Base-by-base conservation (phyloP, 2,113 vertebrate species). In the Arothron firmamentum region DNA sequence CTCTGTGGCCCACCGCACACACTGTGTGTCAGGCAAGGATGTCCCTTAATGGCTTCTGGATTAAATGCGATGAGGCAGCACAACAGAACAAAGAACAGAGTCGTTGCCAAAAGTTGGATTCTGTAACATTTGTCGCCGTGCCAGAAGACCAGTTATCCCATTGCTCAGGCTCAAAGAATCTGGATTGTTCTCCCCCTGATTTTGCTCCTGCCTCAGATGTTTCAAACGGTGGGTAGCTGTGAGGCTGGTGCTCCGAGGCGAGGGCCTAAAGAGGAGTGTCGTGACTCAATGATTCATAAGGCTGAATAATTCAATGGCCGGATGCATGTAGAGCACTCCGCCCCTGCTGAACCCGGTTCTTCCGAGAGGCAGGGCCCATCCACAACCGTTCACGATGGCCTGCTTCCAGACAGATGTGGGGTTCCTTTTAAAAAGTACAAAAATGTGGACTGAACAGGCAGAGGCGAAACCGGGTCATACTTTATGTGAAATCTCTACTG, bases 271-370 rank as follows among this genome's bases (percentile, higher is more conserved):
- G 86, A 82, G 83, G 81, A 87, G 78, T 81, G 67, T 77, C 63
- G 63, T 72, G 83, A 85, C 75, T 89, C 85, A 90, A 90, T 89
- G 87, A 89, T 90, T 90, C 84, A 90, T 90, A 88, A 87, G 59
- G 62, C 75, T 90, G 85, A 88, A 90, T 90, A 87, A 90, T 90
- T 90, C 78, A 89, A 83, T 83, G 83, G 68, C 65, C 78, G 73
- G 64, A 87, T 82, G 85, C 79, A 89, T 87, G 85, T 88, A 77
- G 79, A 76, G 77, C 84, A 77, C 77, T 70, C 69, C 60, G 83
- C 78, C 80, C 83, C 74, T 82, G 74, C 70, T 89, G 87, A 88
- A 88, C 87, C 77, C 52, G 4, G 31, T 70, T 63, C 69, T 79
- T 73, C 78, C 61, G 56, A 73, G 61, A 78, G 66, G 56, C 43